A percentile compares a stretch with the other conserved stretches of the same genome.
Evolutionary conservation across 2,797 vertebrate species (phyloP).

Genomic region (Sebastolobus alascanus): DNA sequence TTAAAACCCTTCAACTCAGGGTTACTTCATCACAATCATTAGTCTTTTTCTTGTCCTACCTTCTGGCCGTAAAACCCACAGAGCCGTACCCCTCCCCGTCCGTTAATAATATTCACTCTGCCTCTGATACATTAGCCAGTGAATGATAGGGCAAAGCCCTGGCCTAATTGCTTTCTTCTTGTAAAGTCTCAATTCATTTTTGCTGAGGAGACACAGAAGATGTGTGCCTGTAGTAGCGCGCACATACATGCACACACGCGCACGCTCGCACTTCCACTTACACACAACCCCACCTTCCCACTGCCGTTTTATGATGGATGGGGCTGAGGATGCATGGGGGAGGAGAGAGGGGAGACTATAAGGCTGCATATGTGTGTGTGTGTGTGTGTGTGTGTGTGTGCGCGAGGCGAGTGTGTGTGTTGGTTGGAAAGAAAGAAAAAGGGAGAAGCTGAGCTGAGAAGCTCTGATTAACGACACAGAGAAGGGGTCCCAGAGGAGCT

Average conservation of each 20-base stretch:
- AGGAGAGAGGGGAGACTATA: slow-evolving; percentile 58
- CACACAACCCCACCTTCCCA: slow-evolving; percentile 79
- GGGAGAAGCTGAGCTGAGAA: slow-evolving; percentile 79
- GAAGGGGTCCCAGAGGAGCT: slow-evolving; percentile 82
- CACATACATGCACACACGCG: slow-evolving; percentile 58
- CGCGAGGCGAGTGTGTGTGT: slow-evolving; percentile 47
- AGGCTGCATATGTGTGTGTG: slow-evolving; percentile 41
- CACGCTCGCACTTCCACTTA: slow-evolving; percentile 64
- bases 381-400: slow-evolving; percentile 22
- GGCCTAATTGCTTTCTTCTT: slow-evolving; percentile 86
- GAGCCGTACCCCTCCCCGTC: slow-evolving; percentile 65
- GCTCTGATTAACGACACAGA: slow-evolving; percentile 85
- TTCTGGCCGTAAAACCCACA: slow-evolving; percentile 77
- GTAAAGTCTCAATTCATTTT: slow-evolving; percentile 85
- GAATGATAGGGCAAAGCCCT: slow-evolving; percentile 89
- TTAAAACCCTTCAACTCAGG: slow-evolving; percentile 82
- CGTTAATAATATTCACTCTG: slow-evolving; percentile 85
- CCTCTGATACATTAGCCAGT: slow-evolving; percentile 87
- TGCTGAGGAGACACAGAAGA: slow-evolving; percentile 81
- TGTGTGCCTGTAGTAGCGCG: slow-evolving; percentile 56
- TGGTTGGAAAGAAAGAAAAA: slow-evolving; percentile 72
- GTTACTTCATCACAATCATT: slow-evolving; percentile 82
- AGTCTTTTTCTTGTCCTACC: slow-evolving; percentile 77
- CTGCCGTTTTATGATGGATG: slow-evolving; percentile 93
- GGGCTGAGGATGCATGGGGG: slow-evolving; percentile 84